Evolutionary conservation across 2,888 invertebrate genomes (phyloP).

Genomic region (Lochmaea capreae): DNA sequence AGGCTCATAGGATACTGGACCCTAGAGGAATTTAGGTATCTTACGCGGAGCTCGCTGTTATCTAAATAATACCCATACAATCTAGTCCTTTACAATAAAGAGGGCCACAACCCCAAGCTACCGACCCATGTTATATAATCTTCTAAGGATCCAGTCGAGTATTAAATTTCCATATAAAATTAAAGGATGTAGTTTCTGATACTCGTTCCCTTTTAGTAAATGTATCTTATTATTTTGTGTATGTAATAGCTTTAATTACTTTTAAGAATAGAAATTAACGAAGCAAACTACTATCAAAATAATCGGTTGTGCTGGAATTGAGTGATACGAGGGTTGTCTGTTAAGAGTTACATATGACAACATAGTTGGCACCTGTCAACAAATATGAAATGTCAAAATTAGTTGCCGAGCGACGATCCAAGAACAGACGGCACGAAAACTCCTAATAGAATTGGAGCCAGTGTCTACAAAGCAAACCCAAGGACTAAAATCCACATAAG

Average conservation of each 20-base stretch:
- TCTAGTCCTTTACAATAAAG: slow-evolving; percentile 6
- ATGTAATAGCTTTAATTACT: neutral
- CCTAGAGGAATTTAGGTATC: slow-evolving; percentile 5
- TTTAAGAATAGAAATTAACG: neutral
- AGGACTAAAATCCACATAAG: too few species aligned
- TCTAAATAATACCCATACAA: slow-evolving; percentile 15
- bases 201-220: neutral
- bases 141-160: slow-evolving; percentile 15
- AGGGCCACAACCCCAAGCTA: slow-evolving; percentile 3
- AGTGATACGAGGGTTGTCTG: too few species aligned
- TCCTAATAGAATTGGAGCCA: too few species aligned
- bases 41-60: slow-evolving; percentile 5
- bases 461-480: too few species aligned
- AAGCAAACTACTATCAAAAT: too few species aligned
- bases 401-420: too few species aligned
- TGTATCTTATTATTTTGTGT: slow-evolving; percentile 5
- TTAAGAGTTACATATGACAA: too few species aligned
- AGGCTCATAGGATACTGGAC: neutral
- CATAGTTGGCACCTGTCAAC: too few species aligned
- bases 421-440: too few species aligned
- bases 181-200: slow-evolving; percentile 12
- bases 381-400: too few species aligned
- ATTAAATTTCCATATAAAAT: slow-evolving; percentile 24
- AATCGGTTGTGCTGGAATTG: too few species aligned
- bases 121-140: slow-evolving; percentile 21